A percentile compares a stretch with the other conserved stretches of the same genome.
phyloP scores from a whole-genome alignment of 2,888 invertebrate genomes.

The Cerastoderma edule region DNA sequence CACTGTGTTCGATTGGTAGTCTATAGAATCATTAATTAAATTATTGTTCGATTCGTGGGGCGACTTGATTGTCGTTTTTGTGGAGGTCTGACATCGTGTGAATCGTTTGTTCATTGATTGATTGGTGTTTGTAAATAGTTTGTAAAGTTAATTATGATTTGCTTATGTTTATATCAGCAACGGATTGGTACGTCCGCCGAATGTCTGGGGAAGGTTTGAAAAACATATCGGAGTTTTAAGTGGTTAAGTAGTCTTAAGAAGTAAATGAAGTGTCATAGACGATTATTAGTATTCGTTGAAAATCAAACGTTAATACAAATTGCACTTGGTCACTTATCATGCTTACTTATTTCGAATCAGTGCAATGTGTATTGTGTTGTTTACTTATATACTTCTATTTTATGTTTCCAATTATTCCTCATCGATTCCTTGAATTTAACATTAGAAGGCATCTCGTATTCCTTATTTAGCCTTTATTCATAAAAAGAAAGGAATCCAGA shows the following conservation, averaged over 20 bases:
- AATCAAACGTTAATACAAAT: too few species aligned
- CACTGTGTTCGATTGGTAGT: background rate
- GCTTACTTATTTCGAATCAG: too few species aligned
- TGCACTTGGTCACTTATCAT: too few species aligned
- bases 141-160: constrained; percentile 9
- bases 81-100: background rate
- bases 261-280: too few species aligned
- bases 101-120: constrained; percentile 18
- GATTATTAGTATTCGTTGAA: too few species aligned
- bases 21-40: background rate
- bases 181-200: constrained; percentile 1
- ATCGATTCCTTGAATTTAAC: too few species aligned
- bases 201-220: constrained; percentile 12
- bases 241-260: background rate
- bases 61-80: constrained; percentile 17
- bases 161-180: background rate
- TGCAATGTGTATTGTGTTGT: too few species aligned
- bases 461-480: too few species aligned
- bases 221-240: background rate
- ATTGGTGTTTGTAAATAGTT: background rate
- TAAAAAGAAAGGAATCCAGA: too few species aligned
- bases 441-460: too few species aligned
- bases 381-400: too few species aligned
- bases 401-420: too few species aligned
- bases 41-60: constrained; percentile 3